Evolutionary conservation across 92 coral and sea anemone genomes (phyloP).

Genomic region (Virgularia gustaviana): DNA sequence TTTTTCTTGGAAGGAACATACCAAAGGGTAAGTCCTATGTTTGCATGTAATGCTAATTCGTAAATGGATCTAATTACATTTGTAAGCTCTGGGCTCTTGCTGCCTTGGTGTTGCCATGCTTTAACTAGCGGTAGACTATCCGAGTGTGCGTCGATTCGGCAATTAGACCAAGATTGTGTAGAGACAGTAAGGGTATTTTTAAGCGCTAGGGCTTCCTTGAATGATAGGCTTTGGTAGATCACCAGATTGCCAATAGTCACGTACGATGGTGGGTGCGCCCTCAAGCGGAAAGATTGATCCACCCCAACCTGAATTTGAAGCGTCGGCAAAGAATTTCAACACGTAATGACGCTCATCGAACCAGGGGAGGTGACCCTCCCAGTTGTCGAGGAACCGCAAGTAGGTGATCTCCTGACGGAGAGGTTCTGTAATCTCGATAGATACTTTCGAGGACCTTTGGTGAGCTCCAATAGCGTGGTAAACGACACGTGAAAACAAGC

Average conservation of each 20-base stretch:
- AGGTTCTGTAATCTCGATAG: background rate
- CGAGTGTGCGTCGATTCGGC: conserved; percentile 58
- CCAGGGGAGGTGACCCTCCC: conserved; percentile 62
- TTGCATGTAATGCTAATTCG: conserved; percentile 24
- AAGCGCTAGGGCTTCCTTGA: conserved; percentile 60
- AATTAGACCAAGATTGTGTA: conserved; percentile 33
- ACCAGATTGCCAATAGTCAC: conserved; percentile 50
- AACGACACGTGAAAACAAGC: conserved; percentile 14
- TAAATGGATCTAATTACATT: conserved; percentile 35
- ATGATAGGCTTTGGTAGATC: conserved; percentile 46
- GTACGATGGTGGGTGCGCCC: conserved; percentile 35
- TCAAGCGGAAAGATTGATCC: no score
- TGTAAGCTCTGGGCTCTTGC: conserved; percentile 57
- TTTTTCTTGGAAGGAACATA: conserved; percentile 13
- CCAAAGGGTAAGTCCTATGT: conserved; percentile 9
- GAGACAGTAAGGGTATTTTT: conserved; percentile 46
- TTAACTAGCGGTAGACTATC: conserved; percentile 54
- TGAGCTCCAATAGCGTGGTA: background rate
- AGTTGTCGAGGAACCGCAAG: conserved; percentile 59
- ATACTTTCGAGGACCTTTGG: no score
- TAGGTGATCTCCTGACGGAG: conserved; percentile 41
- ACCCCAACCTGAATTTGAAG: conserved; percentile 62
- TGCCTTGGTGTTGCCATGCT: conserved; percentile 64
- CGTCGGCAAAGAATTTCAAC: conserved; percentile 46
- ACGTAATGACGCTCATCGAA: conserved; percentile 54